Evolutionary conservation across 2,888 invertebrate genomes (phyloP), one percentile per base, ranked within the genome.

Genomic region (Aromia moschata): DNA sequence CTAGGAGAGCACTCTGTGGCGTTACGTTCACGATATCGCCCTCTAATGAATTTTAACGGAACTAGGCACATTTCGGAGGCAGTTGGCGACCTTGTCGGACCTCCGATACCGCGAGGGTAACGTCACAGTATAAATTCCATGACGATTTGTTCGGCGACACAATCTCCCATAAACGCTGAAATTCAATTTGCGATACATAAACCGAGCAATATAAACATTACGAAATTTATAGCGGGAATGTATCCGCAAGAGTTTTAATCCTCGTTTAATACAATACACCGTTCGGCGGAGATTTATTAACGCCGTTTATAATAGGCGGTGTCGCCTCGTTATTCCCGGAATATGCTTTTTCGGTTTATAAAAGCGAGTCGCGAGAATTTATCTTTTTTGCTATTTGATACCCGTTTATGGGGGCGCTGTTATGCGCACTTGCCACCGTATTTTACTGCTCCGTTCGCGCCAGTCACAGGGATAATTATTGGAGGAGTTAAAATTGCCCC

Each of bases 261-360:
- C 51, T 2, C 36, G 15, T 56, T 49, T 49, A 56, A 49, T 57
- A 43, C 43, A 51, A 49, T 18, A 51, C 31, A n/a, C 31, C 20
- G 43, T 15, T 33, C 15, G 17, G 20, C 33, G 16, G 14, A 57
- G 57, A 57, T 57, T 57, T 57, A 57, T 57, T 40, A 51, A 11
- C 7, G 51, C 25, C 46, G 37, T 57, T 57, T 51, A 44, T 57
- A 51, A 51, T 51, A 33, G 25, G 18, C 43, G 41, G 54, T 20
- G 38, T 41, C 36, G 15, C 37, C 15, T 40, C 37, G 47, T 25
- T 16, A 31, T 47, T 30, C 33, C 12, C 31, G 40, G 46, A 56
- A 56, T 56, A 56, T 56, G 56, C 41, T 41, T 56, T 56, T 46
- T 56, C 40, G 46, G 56, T 47, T 47, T 37, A 47, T 56, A 56